Conservation (phyloP, 2,113 vertebrate genomes). For the Gallinago media region DNA sequence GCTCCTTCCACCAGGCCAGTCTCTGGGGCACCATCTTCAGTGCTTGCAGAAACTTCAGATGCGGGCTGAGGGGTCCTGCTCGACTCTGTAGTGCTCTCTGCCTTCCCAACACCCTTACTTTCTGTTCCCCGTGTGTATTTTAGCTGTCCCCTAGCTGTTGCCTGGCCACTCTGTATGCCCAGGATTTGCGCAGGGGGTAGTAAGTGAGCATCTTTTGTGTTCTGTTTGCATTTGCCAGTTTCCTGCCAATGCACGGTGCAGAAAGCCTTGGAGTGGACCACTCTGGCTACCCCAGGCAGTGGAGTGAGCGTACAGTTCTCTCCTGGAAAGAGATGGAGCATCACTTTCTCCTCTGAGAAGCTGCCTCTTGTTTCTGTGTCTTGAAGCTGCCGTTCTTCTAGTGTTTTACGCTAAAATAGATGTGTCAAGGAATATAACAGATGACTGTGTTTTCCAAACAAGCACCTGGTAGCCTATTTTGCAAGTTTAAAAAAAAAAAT, state of each 20-base stretch:
- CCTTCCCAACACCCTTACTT: conserved; percentile 60
- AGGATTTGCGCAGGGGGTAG: conserved; percentile 92
- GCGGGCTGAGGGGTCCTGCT: conserved; percentile 36
- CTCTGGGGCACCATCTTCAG: conserved; percentile 74
- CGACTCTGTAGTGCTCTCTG: conserved; percentile 51
- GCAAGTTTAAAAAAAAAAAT: neutral
- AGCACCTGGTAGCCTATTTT: neutral
- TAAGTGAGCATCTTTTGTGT: conserved; percentile 81
- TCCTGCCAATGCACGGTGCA: conserved; percentile 99
- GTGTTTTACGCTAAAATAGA: conserved; percentile 85
- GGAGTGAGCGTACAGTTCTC: conserved; percentile 89
- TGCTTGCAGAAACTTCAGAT: conserved; percentile 51
- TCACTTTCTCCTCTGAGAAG: conserved; percentile 77
- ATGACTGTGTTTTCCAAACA: neutral
- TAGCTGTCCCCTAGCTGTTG: conserved; percentile 77
- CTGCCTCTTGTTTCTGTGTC: conserved; percentile 51
- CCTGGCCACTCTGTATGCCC: conserved; percentile 88
- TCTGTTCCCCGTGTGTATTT: conserved; percentile 71
- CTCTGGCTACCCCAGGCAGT: conserved; percentile 92
- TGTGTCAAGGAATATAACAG: conserved; percentile 76
- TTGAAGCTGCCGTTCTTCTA: conserved; percentile 82
- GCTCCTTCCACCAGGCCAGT: conserved; percentile 59
- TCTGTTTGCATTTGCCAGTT: conserved; percentile 89
- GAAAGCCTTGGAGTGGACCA: conserved; percentile 97
- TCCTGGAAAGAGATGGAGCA: conserved; percentile 90